A percentile compares a stretch with the other conserved stretches of the same genome.
phyloP scores from a whole-genome alignment of 2,113 vertebrate genomes.

The Meles meles region DNA sequence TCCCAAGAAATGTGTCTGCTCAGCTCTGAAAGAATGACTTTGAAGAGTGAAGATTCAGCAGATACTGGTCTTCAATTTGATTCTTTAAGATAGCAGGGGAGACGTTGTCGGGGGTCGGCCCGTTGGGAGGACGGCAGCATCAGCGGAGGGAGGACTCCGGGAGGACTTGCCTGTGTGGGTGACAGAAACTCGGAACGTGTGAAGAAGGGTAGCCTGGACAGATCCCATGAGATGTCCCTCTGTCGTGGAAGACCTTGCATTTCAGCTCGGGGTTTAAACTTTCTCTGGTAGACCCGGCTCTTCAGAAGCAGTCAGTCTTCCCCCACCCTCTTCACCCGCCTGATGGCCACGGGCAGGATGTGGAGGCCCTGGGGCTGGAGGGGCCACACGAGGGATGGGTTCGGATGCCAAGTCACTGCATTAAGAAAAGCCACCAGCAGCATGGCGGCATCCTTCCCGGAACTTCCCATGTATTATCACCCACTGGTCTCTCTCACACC shows the following conservation, averaged over 20 bases:
- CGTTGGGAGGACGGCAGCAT: not conserved
- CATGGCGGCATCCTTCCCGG: not conserved
- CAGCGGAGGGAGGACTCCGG: no score
- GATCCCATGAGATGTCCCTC: not conserved
- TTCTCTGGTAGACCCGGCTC: not conserved
- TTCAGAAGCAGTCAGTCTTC: not conserved
- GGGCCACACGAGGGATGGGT: accelerated
- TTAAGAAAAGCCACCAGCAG: not conserved
- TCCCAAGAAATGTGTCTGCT: not conserved
- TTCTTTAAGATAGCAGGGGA: not conserved
- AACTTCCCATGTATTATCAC: accelerated
- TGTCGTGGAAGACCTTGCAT: no score
- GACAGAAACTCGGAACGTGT: not conserved
- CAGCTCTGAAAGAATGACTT: not conserved
- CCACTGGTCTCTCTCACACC: accelerated
- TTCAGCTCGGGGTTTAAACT: no score
- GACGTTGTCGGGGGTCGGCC: accelerated
- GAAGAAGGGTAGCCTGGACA: not conserved
- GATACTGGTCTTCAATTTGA: not conserved
- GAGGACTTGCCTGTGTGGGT: not conserved
- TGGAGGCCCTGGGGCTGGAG: not conserved
- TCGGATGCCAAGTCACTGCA: not conserved
- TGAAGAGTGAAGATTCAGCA: not conserved
- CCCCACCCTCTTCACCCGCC: not conserved
- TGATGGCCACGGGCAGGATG: not conserved